Percentiles rank a stretch among this genome's conserved stretches.
phyloP scores from a whole-genome alignment of 2,797 vertebrate genomes.

The Phataginus tetradactyla region DNA sequence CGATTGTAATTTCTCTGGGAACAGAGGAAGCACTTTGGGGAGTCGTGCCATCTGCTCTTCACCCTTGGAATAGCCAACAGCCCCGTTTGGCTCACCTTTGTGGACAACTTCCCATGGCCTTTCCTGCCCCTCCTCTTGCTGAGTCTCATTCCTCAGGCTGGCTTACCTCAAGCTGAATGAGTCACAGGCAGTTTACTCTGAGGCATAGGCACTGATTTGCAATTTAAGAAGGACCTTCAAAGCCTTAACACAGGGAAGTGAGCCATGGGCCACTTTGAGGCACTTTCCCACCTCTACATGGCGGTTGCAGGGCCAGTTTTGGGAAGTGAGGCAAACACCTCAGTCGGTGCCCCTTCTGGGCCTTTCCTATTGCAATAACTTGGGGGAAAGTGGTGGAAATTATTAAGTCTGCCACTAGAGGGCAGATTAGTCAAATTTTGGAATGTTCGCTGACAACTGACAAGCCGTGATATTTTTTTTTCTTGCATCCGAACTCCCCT shows the following conservation, averaged over 20 bases:
- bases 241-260: not conserved
- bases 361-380: not conserved
- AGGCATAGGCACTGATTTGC: not conserved
- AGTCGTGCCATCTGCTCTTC: not conserved
- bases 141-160: not conserved
- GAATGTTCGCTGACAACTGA: not conserved
- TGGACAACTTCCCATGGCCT: not conserved
- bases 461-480: not conserved
- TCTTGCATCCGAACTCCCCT: not conserved
- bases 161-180: not conserved
- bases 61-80: not conserved
- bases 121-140: not conserved
- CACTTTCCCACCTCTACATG: not conserved
- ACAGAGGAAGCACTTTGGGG: not conserved
- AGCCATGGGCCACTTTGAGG: not conserved
- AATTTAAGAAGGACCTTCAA: not conserved
- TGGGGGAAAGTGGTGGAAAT: not conserved
- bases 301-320: not conserved
- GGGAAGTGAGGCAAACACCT: not conserved
- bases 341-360: not conserved
- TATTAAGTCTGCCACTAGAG: slow-evolving; percentile 51
- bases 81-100: not conserved
- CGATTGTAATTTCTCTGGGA: not conserved
- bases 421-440: slow-evolving; percentile 44
- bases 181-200: not conserved